Evolutionary conservation across 2,888 invertebrate genomes (phyloP).

Genomic region (Gandaritis pyraliata): DNA sequence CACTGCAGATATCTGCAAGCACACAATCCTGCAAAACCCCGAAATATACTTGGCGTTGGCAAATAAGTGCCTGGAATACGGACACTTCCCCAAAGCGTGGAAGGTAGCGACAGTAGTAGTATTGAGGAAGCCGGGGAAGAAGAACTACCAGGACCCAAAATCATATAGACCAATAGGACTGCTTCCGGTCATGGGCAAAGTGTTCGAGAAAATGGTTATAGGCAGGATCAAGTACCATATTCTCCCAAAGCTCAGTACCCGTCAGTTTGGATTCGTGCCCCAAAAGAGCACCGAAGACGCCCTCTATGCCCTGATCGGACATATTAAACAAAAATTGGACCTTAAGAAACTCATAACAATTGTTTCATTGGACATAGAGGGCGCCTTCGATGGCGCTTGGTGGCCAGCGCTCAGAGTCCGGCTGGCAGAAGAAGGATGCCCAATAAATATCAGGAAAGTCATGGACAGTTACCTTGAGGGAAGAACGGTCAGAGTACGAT

Average conservation of each 20-base stretch:
- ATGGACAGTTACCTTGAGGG: slow-evolving; percentile 22
- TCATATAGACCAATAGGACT: slow-evolving; percentile 41
- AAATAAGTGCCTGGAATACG: not conserved
- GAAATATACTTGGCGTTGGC: not conserved
- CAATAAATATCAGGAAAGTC: slow-evolving; percentile 9
- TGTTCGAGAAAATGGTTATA: slow-evolving; percentile 19
- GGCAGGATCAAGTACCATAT: slow-evolving; percentile 10
- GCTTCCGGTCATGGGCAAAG: slow-evolving; percentile 38
- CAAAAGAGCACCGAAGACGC: too few species aligned
- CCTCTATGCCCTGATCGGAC: not conserved
- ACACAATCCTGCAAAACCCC: not conserved
- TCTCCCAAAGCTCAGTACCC: slow-evolving; percentile 4
- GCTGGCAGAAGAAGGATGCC: slow-evolving; percentile 22
- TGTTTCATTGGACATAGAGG: slow-evolving; percentile 9
- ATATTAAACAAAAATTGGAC: not conserved
- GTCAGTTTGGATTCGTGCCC: slow-evolving; percentile 11
- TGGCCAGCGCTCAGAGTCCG: slow-evolving; percentile 21
- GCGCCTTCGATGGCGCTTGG: not conserved
- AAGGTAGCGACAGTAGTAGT: slow-evolving; percentile 18
- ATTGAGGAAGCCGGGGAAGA: slow-evolving; percentile 4
- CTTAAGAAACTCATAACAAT: slow-evolving; percentile 2
- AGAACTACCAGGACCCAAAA: slow-evolving; percentile 29
- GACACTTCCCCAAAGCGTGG: slow-evolving; percentile 10
- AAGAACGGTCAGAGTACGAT: slow-evolving; percentile 26
- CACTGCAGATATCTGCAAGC: slow-evolving; percentile 7